A percentile compares a stretch with the other conserved stretches of the same genome.
Conservation (phyloP, 2,113 vertebrate genomes). For the Saccopteryx leptura region DNA sequence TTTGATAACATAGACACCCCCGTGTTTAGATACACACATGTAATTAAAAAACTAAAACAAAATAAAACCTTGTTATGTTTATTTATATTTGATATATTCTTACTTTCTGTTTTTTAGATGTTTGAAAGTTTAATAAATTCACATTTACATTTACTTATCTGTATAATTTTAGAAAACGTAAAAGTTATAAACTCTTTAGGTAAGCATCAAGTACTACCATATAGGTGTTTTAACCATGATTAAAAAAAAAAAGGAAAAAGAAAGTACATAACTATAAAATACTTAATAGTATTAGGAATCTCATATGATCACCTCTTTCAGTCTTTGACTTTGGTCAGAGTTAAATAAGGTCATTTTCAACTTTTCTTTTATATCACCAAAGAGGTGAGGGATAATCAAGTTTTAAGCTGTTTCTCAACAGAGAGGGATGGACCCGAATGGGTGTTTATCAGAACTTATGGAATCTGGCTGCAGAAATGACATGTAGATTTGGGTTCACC, state of each 20-base stretch:
- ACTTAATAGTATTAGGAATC: not conserved
- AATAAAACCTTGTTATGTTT: not conserved
- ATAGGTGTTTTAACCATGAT: not conserved
- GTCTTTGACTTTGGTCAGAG: not conserved
- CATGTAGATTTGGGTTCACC: not conserved
- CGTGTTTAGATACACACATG: not conserved
- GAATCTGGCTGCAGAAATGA: not conserved
- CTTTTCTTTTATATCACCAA: not conserved
- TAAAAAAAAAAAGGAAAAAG: not conserved
- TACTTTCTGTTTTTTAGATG: not conserved
- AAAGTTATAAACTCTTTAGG: not conserved
- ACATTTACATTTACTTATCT: not conserved
- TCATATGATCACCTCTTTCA: not conserved
- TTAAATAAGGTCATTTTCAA: not conserved
- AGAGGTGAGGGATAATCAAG: not conserved
- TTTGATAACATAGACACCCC: not conserved
- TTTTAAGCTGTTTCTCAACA: not conserved
- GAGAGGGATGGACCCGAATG: not conserved
- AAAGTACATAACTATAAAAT: not conserved
- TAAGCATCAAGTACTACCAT: not conserved
- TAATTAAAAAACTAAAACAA: not conserved
- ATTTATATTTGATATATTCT: conserved; percentile 34
- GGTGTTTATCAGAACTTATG: not conserved
- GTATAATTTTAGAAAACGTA: not conserved
- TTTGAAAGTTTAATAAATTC: not conserved